Conservation (phyloP, 2,113 vertebrate genomes). For the Malurus alboscapulatus region DNA sequence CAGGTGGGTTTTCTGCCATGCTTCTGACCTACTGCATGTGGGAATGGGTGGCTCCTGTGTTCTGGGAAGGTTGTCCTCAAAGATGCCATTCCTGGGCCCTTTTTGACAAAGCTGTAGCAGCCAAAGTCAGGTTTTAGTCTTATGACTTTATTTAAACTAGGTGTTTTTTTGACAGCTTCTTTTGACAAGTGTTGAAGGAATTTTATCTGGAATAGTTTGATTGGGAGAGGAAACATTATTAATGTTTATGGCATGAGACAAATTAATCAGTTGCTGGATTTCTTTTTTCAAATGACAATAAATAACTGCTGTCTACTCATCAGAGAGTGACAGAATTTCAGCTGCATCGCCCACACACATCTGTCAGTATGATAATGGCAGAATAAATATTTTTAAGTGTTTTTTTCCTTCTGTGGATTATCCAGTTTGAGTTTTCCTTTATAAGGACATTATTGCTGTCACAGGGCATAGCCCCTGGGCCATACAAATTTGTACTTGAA, state of each 20-base stretch:
- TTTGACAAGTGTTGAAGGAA: background rate
- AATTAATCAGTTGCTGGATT: background rate
- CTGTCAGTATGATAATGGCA: background rate
- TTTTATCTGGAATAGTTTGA: background rate
- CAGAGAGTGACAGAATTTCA: background rate
- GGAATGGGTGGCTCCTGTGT: background rate
- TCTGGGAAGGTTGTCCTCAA: background rate
- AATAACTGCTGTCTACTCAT: background rate
- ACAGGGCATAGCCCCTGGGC: background rate
- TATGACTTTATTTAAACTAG: background rate
- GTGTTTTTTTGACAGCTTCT: background rate
- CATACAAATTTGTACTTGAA: background rate
- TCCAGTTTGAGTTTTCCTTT: background rate
- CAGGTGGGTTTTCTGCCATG: background rate
- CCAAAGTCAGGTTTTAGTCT: background rate
- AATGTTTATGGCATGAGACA: background rate
- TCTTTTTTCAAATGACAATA: background rate
- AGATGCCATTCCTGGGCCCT: background rate
- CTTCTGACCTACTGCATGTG: background rate
- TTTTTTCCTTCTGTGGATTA: background rate
- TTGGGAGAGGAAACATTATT: background rate
- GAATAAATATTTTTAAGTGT: conserved; percentile 28
- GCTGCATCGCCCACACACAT: background rate
- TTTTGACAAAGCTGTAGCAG: background rate
- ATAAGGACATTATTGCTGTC: background rate